A percentile compares a stretch with the other conserved stretches of the same genome.
phyloP scores from a whole-genome alignment of 1,140 invertebrate species.

The Mya arenaria region DNA sequence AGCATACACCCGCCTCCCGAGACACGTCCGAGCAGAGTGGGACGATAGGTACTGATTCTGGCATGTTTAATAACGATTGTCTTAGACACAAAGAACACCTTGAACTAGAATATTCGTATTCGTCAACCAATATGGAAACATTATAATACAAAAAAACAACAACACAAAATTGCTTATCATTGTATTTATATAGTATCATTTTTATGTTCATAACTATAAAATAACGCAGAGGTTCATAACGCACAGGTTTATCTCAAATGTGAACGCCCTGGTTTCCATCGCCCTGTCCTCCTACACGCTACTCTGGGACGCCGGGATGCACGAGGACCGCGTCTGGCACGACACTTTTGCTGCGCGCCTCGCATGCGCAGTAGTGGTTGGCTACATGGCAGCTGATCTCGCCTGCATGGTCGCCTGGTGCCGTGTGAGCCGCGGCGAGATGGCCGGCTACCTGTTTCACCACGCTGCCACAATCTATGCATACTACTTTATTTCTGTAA shows the following conservation, averaged over 20 bases:
- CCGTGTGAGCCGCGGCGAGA: background rate
- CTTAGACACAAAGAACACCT: background rate
- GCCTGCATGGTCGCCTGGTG: conserved; percentile 29
- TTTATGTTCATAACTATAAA: background rate
- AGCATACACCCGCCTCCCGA: background rate
- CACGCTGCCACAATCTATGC: conserved; percentile 46
- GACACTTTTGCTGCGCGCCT: conserved; percentile 14
- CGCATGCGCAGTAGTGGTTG: conserved; percentile 28
- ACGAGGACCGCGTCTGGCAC: conserved; percentile 13
- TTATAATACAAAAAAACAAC: background rate
- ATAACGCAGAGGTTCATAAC: too few relatives aligned
- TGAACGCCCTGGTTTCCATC: conserved; percentile 33
- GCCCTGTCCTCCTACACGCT: conserved; percentile 7
- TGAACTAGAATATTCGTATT: background rate
- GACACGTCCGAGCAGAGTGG: conserved; percentile 14
- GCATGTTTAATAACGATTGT: background rate
- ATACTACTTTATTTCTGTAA: conserved; percentile 46
- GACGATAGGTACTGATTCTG: too few relatives aligned
- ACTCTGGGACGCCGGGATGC: background rate
- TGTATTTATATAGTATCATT: background rate
- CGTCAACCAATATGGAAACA: background rate
- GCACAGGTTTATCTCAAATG: conserved; percentile 29
- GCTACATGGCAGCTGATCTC: conserved; percentile 45
- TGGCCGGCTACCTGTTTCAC: conserved; percentile 32
- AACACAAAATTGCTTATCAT: background rate